Evolutionary conservation across 1,140 invertebrate species (phyloP).

Genomic region (Trichoplusia ni): DNA sequence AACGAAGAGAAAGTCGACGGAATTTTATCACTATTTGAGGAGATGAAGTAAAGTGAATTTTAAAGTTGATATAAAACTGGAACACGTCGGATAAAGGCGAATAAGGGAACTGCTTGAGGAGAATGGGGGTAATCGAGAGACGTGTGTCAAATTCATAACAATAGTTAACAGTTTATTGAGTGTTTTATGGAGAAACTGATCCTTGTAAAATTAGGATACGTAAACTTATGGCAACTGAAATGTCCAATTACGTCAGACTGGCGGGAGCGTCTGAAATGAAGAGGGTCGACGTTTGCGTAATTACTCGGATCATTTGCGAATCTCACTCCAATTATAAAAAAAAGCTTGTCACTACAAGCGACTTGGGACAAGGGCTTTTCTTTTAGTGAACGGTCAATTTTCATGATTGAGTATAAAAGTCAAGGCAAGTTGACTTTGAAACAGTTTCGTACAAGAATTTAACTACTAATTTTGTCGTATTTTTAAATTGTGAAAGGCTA

Average conservation of each 20-base stretch:
- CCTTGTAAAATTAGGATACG: constrained; percentile 41
- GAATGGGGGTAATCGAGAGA: not conserved
- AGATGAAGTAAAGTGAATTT: constrained; percentile 2
- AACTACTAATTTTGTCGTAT: not conserved
- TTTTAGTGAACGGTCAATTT: constrained; percentile 43
- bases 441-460: not conserved
- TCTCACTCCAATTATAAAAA: constrained; percentile 72
- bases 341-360: constrained; percentile 66
- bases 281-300: constrained; percentile 78
- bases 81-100: not conserved
- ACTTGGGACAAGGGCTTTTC: constrained; percentile 48
- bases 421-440: constrained; percentile 30
- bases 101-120: not conserved
- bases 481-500: too few relatives aligned
- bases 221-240: constrained; percentile 44
- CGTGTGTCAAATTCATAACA: constrained; percentile 11
- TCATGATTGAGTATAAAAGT: constrained; percentile 42
- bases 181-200: constrained; percentile 33
- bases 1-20: constrained; percentile 26
- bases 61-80: not conserved
- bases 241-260: constrained; percentile 55
- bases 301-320: constrained; percentile 78
- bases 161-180: constrained; percentile 12
- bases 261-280: constrained; percentile 63
- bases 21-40: constrained; percentile 45